Conservation (phyloP, 2,113 vertebrate species). For the Chaenocephalus aceratus region DNA sequence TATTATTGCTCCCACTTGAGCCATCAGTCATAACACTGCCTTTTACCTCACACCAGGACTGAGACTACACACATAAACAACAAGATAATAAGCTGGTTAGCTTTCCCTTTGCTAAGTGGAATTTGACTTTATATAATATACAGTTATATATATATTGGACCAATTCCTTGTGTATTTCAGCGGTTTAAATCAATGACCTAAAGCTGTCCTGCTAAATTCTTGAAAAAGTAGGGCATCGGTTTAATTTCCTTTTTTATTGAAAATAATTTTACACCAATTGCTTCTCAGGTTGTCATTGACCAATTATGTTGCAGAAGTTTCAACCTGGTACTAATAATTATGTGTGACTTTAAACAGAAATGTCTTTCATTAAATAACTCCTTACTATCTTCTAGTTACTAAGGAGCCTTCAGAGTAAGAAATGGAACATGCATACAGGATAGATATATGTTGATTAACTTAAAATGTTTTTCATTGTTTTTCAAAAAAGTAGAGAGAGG, state of each 20-base stretch:
- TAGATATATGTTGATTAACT: neutral
- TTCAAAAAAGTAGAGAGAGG: neutral
- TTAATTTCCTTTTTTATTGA: neutral
- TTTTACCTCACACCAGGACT: slow-evolving; percentile 32
- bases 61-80: slow-evolving; percentile 40
- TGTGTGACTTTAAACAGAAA: neutral
- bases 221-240: neutral
- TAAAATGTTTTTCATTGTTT: neutral
- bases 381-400: neutral
- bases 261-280: neutral
- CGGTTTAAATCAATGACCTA: neutral
- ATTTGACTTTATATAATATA: neutral
- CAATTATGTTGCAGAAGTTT: neutral
- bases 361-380: neutral
- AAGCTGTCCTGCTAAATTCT: neutral
- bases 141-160: neutral
- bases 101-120: neutral
- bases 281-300: neutral
- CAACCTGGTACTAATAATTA: neutral
- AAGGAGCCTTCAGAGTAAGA: neutral
- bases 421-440: neutral
- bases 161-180: neutral
- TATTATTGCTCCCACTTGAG: slow-evolving; percentile 49
- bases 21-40: slow-evolving; percentile 36
- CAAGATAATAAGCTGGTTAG: slow-evolving; percentile 40